Conservation (phyloP, 2,888 invertebrate species). For the Drosophila acutilabella region DNA sequence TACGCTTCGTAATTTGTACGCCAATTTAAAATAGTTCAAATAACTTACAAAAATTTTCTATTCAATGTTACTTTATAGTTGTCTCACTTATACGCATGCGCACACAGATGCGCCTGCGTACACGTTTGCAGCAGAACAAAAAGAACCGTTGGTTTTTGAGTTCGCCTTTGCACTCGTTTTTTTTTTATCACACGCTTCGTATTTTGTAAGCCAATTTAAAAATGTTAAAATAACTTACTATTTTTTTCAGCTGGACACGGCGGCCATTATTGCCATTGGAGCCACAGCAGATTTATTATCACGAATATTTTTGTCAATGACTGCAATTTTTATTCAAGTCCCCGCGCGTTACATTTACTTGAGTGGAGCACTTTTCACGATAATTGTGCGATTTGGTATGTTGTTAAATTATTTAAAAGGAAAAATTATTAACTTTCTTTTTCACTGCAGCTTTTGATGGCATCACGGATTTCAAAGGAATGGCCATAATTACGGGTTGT, state of each 20-base stretch:
- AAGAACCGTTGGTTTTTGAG: background rate
- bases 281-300: slow-evolving; percentile 89
- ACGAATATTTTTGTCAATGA: slow-evolving; percentile 87
- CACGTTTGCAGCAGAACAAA: background rate
- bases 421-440: background rate
- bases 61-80: background rate
- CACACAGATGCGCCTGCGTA: slow-evolving; percentile 3
- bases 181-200: too few species aligned
- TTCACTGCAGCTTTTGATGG: slow-evolving; percentile 86
- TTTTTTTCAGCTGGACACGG: slow-evolving; percentile 86
- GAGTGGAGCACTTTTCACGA: slow-evolving; percentile 88
- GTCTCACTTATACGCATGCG: slow-evolving; percentile 17
- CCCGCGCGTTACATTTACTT: slow-evolving; percentile 89
- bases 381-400: slow-evolving; percentile 88
- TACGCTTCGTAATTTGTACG: too few species aligned
- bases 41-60: too few species aligned
- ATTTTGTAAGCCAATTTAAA: too few species aligned
- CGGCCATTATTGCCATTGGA: slow-evolving; percentile 89
- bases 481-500: slow-evolving; percentile 87
- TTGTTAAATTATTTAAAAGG: background rate
- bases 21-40: too few species aligned
- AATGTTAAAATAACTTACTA: background rate
- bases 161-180: background rate
- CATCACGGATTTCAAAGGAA: slow-evolving; percentile 86
- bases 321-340: slow-evolving; percentile 87